These are phyloP conservation scores for Puffinus mauretanicus DNA, from an alignment of 2,113 vertebrate species.

Conservation along the genomic window DNA sequence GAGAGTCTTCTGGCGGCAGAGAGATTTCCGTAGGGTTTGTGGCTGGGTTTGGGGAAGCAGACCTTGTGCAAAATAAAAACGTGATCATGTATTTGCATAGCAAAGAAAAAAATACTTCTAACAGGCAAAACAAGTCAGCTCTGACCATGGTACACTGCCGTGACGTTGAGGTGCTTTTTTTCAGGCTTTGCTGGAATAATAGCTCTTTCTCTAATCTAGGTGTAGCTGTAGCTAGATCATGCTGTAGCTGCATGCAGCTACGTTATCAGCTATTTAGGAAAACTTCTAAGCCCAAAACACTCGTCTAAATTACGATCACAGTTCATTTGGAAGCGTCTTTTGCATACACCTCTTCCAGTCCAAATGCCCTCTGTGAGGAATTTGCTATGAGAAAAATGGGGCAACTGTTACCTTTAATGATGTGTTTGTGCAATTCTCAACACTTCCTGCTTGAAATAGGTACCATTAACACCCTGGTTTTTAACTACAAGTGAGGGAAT, in stretches of 20 bases:
- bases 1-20: neutral
- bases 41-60: neutral
- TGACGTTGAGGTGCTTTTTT: neutral
- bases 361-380: neutral
- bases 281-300: neutral
- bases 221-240: neutral
- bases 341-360: neutral
- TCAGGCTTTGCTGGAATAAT: neutral
- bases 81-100: neutral
- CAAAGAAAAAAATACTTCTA: neutral
- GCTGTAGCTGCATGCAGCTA: neutral
- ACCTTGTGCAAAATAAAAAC: neutral
- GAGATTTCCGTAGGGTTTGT: neutral
- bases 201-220: rapidly evolving
- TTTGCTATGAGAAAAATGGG: neutral
- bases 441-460: neutral
- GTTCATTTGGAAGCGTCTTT: neutral
- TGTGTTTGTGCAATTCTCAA: neutral
- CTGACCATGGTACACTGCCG: neutral
- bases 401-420: neutral
- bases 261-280: neutral
- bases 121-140: neutral
- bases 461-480: neutral
- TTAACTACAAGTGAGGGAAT: neutral
- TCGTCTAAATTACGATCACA: neutral